Percentiles rank a stretch among this genome's conserved stretches.
Conservation (phyloP, 2,113 vertebrate genomes). For the Panurus biarmicus region DNA sequence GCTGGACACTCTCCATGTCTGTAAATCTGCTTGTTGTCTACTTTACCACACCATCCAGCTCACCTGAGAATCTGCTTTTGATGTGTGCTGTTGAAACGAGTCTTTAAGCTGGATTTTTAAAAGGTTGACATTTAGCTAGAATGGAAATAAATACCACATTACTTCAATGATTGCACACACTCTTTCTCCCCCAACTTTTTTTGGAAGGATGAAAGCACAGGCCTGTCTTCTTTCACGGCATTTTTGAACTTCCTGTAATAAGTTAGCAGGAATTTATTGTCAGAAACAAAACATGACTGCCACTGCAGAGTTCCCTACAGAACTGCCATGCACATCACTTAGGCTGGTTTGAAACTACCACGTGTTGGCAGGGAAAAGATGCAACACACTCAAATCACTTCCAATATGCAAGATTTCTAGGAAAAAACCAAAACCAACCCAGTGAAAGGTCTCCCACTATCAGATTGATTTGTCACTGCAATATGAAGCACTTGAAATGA, state of each 20-base stretch:
- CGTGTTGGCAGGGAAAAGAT: neutral
- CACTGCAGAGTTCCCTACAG: neutral
- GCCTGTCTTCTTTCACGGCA: neutral
- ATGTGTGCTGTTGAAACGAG: neutral
- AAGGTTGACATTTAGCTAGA: neutral
- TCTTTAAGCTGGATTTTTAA: neutral
- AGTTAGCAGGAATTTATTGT: neutral
- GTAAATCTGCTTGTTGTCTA: neutral
- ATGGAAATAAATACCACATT: neutral
- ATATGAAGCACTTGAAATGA: neutral
- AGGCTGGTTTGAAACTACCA: neutral
- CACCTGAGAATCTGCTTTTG: neutral
- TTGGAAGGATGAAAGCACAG: neutral
- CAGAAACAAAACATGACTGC: neutral
- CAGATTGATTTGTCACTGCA: neutral
- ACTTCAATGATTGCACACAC: neutral
- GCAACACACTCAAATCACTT: neutral
- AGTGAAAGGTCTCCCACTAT: neutral
- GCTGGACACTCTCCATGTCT: neutral
- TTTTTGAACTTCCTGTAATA: neutral
- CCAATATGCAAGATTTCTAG: neutral
- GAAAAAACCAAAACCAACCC: rapidly evolving
- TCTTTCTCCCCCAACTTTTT: neutral
- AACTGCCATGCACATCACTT: neutral
- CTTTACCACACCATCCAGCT: neutral